These are phyloP conservation scores for Campylomormyrus tamandua DNA, from an alignment of 2,113 vertebrate genomes.

Conservation along the genomic window DNA sequence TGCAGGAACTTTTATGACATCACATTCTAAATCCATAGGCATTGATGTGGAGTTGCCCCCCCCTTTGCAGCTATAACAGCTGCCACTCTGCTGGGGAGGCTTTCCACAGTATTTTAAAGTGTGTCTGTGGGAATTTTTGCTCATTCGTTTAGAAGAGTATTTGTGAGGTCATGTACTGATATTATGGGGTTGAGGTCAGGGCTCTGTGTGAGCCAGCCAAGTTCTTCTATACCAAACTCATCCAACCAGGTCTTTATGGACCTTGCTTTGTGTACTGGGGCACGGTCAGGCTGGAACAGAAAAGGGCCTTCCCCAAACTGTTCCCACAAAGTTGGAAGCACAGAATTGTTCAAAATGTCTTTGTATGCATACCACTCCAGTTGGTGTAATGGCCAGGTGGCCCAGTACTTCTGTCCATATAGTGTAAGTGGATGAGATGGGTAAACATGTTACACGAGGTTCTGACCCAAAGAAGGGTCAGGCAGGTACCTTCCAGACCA, in stretches of 20 bases:
- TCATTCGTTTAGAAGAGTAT: background rate
- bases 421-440: background rate
- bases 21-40: background rate
- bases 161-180: background rate
- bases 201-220: background rate
- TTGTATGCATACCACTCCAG: background rate
- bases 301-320: background rate
- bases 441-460: background rate
- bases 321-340: background rate
- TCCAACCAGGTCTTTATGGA: background rate
- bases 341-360: background rate
- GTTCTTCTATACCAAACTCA: background rate
- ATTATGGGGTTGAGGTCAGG: background rate
- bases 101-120: background rate
- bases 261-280: background rate
- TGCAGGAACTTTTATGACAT: background rate
- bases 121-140: background rate
- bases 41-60: background rate
- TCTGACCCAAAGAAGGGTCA: background rate
- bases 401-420: background rate
- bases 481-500: slow-evolving; percentile 79
- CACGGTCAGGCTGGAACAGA: background rate
- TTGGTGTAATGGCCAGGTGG: background rate
- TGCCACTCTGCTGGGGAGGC: background rate
- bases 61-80: background rate